Base-by-base conservation (phyloP, 37 sponge, comb jelly and placozoan genomes). In the Oopsacas minuta region DNA sequence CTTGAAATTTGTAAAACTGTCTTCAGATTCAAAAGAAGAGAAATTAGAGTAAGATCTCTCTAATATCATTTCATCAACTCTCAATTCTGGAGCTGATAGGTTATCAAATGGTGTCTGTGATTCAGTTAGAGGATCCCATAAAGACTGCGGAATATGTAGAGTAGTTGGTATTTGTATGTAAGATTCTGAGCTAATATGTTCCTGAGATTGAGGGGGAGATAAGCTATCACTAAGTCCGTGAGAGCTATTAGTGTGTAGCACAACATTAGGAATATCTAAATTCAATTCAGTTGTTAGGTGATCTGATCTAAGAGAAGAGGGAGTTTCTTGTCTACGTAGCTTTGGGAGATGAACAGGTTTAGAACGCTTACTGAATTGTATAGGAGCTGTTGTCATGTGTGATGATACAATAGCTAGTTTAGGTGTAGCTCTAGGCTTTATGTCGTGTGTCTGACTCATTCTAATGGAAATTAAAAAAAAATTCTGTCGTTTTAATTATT, bases 391-490 rank as follows among this genome's bases (percentile, higher is more conserved):
- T 10, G 75, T 61, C 22, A 5, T 61, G 22, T 61, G 75, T 5
- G 75, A 61, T 5, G 75, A 61, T 25, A 61, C 17, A n/a, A 61
- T 61, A n/a, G 75, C 75, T 12, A 61, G 75, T 61, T 61, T 61
- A 12, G 75, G 75, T 3, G 75, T 34, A 5, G 28, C 1, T 7
- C 22, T 61, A 61, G 75, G 75, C 75, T 61, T 61, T 5, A n/a
- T 25, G 28, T 61, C 28, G 75, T 61, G 30, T 32, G 75, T 3
- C 1, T 61, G 7, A 61, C 75, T 61, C 75, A 61, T 61, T 42
- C 75, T 61, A 12, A n/a, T n/a, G n/a, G n/a, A n/a, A n/a, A n/a
- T n/a, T n/a, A n/a, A n/a, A n/a, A n/a, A n/a, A n/a, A n/a, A n/a
- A n/a, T n/a, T n/a, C n/a, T n/a, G n/a, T n/a, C n/a, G n/a, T n/a